Base-by-base conservation (phyloP, 2,113 vertebrate species). In the Gymnogyps californianus region DNA sequence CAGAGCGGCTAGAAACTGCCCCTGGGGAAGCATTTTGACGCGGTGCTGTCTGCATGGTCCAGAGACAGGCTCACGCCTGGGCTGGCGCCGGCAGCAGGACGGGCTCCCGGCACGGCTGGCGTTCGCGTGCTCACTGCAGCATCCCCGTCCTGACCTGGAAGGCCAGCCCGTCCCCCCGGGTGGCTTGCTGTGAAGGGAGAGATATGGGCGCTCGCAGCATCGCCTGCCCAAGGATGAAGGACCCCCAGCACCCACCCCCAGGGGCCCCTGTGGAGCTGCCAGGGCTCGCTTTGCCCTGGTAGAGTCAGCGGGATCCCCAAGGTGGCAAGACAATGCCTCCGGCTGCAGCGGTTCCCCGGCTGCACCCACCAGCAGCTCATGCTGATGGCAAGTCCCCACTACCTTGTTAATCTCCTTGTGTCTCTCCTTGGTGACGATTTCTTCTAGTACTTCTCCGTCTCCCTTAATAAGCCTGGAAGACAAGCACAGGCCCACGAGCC, bases 351-450 rank as follows among this genome's bases (percentile, higher is more conserved):
- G 79, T 31, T 22, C 24, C 59, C 32, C 6, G 1, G 24, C 42
- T 55, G 34, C 38, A 42, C 28, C n/a, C 32, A 24, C 5, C 61
- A 20, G 59, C 24, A 74, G 36, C 51, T 42, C 26, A 2, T 2
- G 34, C 31, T 42, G 61, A 16, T 16, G 20, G 11, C 7, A n/a
- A 59, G 17, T 19, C 14, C 18, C 62, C 84, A 28, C 28, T 97
- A 99, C 99, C 99, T 99, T 99, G 97, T 99, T 99, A 91, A 99
- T 99, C 6, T 99, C 99, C 97, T 98, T 99, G 98, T 99, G 99
- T 76, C 97, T 98, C 32, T 99, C 99, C 95, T 98, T 98, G 96
- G 98, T 99, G 91, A 99, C 99, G 0, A 99, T 99, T 96, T 99
- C 99, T 96, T 99, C 99, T 17, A 99, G 98, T 90, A 99, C 98